A percentile compares a stretch with the other conserved stretches of the same genome.
Conservation (phyloP, 2,888 invertebrate genomes). For the Mesochorus sp. region DNA sequence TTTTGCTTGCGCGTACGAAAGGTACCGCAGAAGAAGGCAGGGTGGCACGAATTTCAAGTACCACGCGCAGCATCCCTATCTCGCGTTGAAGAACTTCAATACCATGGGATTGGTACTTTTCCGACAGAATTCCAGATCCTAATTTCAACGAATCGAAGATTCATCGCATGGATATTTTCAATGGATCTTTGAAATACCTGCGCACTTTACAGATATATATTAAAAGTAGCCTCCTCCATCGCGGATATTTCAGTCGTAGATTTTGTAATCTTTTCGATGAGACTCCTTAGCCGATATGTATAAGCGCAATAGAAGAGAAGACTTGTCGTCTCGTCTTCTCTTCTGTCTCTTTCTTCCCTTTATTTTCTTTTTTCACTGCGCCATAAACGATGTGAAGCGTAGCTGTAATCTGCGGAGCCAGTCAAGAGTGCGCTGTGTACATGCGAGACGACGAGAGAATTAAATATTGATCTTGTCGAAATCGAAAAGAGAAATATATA, state of each 20-base stretch:
- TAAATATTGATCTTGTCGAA: conserved; percentile 65
- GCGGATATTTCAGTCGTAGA: conserved; percentile 21
- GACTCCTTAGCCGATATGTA: conserved; percentile 22
- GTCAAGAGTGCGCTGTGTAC: conserved; percentile 19
- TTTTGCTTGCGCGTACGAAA: conserved; percentile 7
- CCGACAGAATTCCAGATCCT: conserved; percentile 45
- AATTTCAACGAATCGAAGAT: conserved; percentile 51
- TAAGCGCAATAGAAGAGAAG: conserved; percentile 11
- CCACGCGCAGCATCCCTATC: neutral
- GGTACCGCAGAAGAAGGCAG: conserved; percentile 46
- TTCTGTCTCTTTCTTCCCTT: neutral
- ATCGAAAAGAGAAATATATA: conserved; percentile 51
- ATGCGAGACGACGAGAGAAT: conserved; percentile 48
- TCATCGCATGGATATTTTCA: conserved; percentile 52
- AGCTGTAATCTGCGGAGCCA: conserved; percentile 19
- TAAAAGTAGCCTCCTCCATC: neutral
- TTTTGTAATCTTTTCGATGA: conserved; percentile 8
- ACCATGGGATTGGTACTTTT: conserved; percentile 10
- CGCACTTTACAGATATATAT: neutral
- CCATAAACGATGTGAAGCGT: conserved; percentile 24
- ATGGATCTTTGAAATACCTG: conserved; percentile 36
- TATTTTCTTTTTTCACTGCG: conserved; percentile 22
- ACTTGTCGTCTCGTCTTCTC: neutral
- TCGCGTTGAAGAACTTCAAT: neutral
- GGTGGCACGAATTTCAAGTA: conserved; percentile 37